A percentile compares a stretch with the other conserved stretches of the same genome.
phyloP scores from a whole-genome alignment of 2,797 vertebrate genomes.

The Zalophus californianus region DNA sequence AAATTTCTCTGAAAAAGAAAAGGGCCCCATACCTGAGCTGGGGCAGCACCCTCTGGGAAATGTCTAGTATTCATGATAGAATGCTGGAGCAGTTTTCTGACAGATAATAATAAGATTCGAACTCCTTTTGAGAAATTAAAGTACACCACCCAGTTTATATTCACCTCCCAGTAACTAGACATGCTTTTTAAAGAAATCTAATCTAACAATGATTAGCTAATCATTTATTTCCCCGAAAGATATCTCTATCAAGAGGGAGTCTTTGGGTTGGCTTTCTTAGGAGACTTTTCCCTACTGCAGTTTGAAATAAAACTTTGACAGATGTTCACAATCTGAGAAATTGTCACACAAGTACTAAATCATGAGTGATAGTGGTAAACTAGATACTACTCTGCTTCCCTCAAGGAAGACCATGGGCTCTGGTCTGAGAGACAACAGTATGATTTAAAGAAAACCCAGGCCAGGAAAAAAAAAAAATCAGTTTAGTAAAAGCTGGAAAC shows the following conservation, averaged over 20 bases:
- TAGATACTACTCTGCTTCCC: not conserved
- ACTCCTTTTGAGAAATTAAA: slow-evolving; percentile 34
- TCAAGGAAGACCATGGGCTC: not conserved
- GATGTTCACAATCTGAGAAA: not conserved
- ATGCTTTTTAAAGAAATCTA: not conserved
- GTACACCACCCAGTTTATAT: not conserved
- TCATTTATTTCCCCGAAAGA: not conserved
- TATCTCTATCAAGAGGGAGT: not conserved
- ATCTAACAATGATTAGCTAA: not conserved
- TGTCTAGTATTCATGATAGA: not conserved
- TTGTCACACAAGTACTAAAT: not conserved
- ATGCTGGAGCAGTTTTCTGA: not conserved
- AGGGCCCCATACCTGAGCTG: not conserved
- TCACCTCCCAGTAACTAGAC: not conserved
- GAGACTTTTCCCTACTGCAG: not conserved
- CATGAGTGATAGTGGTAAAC: not conserved
- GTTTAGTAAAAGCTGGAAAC: not conserved
- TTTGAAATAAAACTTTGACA: not conserved
- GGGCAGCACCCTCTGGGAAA: not conserved
- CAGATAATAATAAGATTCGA: not conserved
- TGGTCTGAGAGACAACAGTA: not conserved
- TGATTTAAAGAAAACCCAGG: not conserved
- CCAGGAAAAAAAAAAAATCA: not conserved
- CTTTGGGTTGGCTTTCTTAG: slow-evolving; percentile 18
- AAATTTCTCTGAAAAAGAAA: not conserved